Evolutionary conservation across 2,888 invertebrate species (phyloP), one percentile per base, ranked within the genome.

Genomic region (Tholera decimalis): DNA sequence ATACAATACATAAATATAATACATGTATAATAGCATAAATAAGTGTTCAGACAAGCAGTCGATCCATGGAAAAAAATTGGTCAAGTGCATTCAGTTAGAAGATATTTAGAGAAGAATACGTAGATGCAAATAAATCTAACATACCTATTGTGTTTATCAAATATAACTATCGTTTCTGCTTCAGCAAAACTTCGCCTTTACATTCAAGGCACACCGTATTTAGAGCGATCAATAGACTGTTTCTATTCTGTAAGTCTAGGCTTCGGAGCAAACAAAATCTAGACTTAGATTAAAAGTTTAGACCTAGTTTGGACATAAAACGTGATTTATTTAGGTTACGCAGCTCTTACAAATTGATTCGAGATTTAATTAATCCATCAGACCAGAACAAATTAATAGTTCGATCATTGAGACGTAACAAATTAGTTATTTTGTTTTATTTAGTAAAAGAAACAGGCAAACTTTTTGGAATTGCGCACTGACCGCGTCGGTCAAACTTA

Each of bases 171-270:
- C 13, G 0, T 30, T 6, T 37, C 20, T 8, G 20, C 15, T n/a
- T 39, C 8, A 37, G 15, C 9, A 1, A 33, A 67, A 28, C 41
- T 22, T 5, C 15, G 7, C 20, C 11, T n/a, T 2, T 20, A 1
- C 18, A 28, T 33, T 44, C 46, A 56, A 51, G 22, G 39, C n/a
- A 44, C 18, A 49, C 46, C 39, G 37, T 47, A 51, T 56, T 63
- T 63, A 68, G 60, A 63, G 15, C 41, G 77, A 76, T 79, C 82
- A 54, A 79, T 82, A 65, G 18, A 20, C 60, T 68, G 71, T 63
- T 75, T 63, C 35, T 58, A 58, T 62, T 67, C 49, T 47, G 33
- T 47, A 39, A 62, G 50, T 56, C 47, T 69, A 61, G 60, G 22
- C 58, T 3, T 15, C 51, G 15, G 2, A n/a, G 24, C n/a, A 13